Percentiles rank a stretch among this genome's conserved stretches.
Evolutionary conservation across 1,140 invertebrate species (phyloP).

Genomic region (Cydia splendana): DNA sequence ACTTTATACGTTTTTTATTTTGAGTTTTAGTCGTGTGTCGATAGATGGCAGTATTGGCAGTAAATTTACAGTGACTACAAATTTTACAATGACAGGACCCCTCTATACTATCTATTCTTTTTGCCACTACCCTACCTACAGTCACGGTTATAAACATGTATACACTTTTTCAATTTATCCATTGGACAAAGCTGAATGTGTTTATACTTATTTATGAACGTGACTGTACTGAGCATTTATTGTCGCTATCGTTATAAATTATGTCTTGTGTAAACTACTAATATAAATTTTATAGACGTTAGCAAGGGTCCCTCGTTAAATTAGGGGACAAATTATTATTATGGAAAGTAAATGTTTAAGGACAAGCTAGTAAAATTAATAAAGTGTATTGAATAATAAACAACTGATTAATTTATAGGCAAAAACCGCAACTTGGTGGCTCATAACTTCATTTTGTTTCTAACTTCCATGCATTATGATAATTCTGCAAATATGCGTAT

Average conservation of each 20-base stretch:
- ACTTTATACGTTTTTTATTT: no score
- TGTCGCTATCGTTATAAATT: conserved; percentile 55
- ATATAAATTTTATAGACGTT: conserved; percentile 35
- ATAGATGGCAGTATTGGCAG: no score
- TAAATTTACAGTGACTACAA: no score
- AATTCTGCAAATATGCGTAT: no score
- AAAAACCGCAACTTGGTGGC: no score
- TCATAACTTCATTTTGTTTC: no score
- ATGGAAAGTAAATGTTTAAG: conserved; percentile 9
- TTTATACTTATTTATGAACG: conserved; percentile 1
- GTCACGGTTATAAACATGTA: neutral
- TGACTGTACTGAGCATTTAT: conserved; percentile 38
- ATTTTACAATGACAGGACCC: no score
- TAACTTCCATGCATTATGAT: no score
- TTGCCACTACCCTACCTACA: neutral
- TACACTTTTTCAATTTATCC: neutral
- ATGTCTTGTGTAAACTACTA: conserved; percentile 50
- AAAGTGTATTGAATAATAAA: no score
- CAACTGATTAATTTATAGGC: no score
- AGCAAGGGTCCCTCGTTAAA: conserved; percentile 37
- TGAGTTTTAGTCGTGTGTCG: no score
- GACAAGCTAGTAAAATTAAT: neutral
- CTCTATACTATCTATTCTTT: no score
- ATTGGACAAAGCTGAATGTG: neutral
- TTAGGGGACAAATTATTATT: conserved; percentile 3